Evolutionary conservation across 2,113 vertebrate genomes (phyloP).

Genomic region (Meleagris gallopavo): DNA sequence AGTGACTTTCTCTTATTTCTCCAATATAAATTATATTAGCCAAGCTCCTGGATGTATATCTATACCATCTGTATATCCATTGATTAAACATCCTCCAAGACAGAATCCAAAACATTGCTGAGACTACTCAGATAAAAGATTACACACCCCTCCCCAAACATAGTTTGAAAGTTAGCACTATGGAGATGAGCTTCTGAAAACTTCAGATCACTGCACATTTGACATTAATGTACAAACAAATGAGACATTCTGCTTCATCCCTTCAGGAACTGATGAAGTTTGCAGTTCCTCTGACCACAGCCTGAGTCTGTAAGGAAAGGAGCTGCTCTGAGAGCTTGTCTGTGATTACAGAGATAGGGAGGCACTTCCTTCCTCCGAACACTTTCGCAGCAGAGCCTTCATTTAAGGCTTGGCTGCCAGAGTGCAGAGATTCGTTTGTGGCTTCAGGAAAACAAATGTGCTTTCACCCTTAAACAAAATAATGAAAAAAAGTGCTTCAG

Average conservation of each 20-base stretch:
- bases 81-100: background rate
- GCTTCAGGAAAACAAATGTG: slow-evolving; percentile 55
- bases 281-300: slow-evolving; percentile 12
- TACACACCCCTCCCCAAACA: background rate
- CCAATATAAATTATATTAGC: too few species aligned
- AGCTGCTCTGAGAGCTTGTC: background rate
- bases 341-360: fast-evolving
- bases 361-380: slow-evolving; percentile 31
- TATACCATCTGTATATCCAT: too few species aligned
- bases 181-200: background rate
- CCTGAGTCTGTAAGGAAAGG: background rate
- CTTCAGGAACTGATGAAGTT: background rate
- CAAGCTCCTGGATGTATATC: too few species aligned
- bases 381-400: background rate
- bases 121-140: background rate
- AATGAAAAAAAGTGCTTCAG: background rate
- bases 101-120: background rate
- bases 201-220: background rate
- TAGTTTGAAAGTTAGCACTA: background rate
- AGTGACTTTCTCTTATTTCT: too few species aligned
- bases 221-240: background rate
- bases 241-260: background rate
- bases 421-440: background rate
- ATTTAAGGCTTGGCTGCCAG: slow-evolving; percentile 24
- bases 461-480: slow-evolving; percentile 47